phyloP scores from a whole-genome alignment of 2,797 vertebrate genomes.

The Sebastolobus altivelis region DNA sequence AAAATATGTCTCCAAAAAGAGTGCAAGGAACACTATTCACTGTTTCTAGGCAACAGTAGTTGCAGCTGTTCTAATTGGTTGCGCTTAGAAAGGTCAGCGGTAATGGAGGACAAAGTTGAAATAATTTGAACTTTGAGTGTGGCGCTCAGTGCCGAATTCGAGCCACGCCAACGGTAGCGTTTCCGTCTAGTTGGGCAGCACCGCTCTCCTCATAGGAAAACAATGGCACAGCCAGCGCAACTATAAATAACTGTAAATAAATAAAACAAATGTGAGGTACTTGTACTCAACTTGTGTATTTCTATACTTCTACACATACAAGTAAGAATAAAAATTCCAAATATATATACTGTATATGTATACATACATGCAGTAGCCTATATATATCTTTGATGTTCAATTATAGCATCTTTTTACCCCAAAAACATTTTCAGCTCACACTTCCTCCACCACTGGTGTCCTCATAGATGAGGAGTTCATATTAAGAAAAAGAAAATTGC shows the following conservation, averaged over 20 bases:
- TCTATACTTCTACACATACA: too few relatives aligned
- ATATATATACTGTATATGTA: too few relatives aligned
- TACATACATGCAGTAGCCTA: too few relatives aligned
- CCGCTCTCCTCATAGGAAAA: too few relatives aligned
- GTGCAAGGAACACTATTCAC: too few relatives aligned
- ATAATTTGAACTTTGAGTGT: neutral
- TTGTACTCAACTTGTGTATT: too few relatives aligned
- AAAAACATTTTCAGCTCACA: neutral
- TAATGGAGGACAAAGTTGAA: neutral
- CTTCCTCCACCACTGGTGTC: neutral
- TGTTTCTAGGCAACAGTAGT: neutral
- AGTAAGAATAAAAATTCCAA: too few relatives aligned
- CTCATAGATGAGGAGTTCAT: slow-evolving; percentile 31
- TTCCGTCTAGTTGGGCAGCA: too few relatives aligned
- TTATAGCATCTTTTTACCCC: too few relatives aligned
- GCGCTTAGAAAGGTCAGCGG: neutral
- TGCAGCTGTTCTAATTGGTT: neutral
- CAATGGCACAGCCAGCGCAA: neutral
- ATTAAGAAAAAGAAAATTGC: slow-evolving; percentile 22
- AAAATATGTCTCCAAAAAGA: neutral
- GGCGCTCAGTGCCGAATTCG: neutral
- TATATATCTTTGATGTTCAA: too few relatives aligned
- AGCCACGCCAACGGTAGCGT: neutral
- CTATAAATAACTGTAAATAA: neutral
- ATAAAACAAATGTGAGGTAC: neutral